Evolutionary conservation across 2,888 invertebrate genomes (phyloP), one percentile per base, ranked within the genome.

Genomic region (Liodrosophila aerea): DNA sequence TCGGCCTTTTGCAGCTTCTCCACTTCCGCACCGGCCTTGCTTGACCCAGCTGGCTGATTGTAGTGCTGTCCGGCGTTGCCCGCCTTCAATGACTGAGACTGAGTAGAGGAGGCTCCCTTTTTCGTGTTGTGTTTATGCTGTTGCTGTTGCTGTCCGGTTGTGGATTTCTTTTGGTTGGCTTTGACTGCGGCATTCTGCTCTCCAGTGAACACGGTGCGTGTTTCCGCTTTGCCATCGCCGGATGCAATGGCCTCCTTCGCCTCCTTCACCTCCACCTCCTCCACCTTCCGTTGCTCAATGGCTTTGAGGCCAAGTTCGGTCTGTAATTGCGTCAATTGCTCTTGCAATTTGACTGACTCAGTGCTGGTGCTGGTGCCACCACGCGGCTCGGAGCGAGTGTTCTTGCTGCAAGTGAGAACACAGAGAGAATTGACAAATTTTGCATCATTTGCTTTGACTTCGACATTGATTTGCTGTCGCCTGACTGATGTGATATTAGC

Each of bases 1-100:
- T 93, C 93, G 3, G 95, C 95, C 85, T 86, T 88, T 60, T 85
- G 86, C 18, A 93, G 92, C 1, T 86, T 87, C 62, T 83, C 78
- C 54, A 87, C 76, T 53, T 82, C 75, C 51, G 74, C 53, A 4
- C 60, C 78, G 4, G 51, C 66, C 9, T 75, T 73, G 18, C 5
- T 56, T 2, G 71, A 12, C 9, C 64, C 72, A 37, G 70, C 80
- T 7, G 78, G 85, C 66, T 82, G 83, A 76, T 80, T 87, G 70
- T 72, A 74, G 63, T 63, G n/a, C n/a, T 22, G 22, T 2, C n/a
- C 22, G 22, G 3, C 22, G 22, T 5, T 22, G 22, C 78, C 83
- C 90, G 90, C 70, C 90, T 91, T 86, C 89, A 77, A 63, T 34
- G 74, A 66, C 72, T n/a, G n/a, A n/a, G 76, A 59, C 62, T n/a